Base-by-base conservation (phyloP, 2,113 vertebrate genomes). In the Megalops atlanticus region DNA sequence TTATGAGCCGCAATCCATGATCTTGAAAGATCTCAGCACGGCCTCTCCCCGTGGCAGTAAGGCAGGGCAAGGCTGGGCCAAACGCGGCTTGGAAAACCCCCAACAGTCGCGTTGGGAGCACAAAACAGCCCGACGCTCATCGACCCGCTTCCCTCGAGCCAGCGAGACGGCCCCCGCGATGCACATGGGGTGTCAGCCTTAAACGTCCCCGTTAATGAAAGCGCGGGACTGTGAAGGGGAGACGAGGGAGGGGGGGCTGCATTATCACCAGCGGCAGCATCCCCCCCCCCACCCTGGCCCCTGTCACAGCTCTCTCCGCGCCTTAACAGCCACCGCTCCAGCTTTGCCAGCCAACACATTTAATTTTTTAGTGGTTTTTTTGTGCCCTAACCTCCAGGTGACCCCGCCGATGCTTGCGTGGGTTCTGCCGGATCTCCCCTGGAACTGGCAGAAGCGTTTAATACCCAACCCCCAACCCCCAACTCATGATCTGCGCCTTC, bases 301-400 rank as follows among this genome's bases (percentile, higher is more conserved):
- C 52, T 35, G 21, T 52, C 75, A 76, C 75, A 76, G 24, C 7
- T 76, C 74, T 49, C 43, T 47, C 31, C 40, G 31, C 74, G 31
- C 43, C 43, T 43, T 8, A 31, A 47, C 41, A 35, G 1, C 27
- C 31, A 36, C 7, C 47, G 31, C 73, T 41, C 45, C 43, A 45
- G 43, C 14, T 14, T 45, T 45, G 11, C 21, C 58, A 11, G n/a
- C n/a, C n/a, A n/a, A n/a, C n/a, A 5, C 58, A 10, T 27, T 64
- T 64, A 58, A 58, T 58, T 58, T 58, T 58, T 58, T n/a, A 58
- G 52, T 58, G 52, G 3, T 24, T 0, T 40, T 54, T n/a, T 64
- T 64, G 24, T 12, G 2, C 38, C 27, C 12, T 69, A 31, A 69
- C 38, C 77, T 78, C 58, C n/a, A 31, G 58, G 38, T 70, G 58